phyloP scores from a whole-genome alignment of 1,140 invertebrate genomes.

The Chironomus tepperi region DNA sequence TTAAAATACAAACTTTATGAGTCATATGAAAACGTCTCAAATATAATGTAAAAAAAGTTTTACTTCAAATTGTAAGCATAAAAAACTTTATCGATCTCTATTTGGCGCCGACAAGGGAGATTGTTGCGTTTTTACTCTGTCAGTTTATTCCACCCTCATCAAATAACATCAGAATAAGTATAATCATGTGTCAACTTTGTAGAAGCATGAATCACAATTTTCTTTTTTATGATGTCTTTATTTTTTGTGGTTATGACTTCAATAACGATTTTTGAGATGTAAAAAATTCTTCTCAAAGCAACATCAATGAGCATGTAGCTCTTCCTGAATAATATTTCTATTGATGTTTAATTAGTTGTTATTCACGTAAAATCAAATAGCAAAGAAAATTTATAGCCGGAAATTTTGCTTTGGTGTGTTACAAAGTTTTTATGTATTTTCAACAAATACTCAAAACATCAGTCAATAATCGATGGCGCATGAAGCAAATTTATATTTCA shows the following conservation, averaged over 20 bases:
- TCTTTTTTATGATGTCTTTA: slow-evolving; percentile 10
- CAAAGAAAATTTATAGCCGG: background rate
- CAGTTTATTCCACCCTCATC: background rate
- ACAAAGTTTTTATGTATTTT: background rate
- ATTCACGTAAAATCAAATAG: background rate
- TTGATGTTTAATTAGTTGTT: too few species aligned
- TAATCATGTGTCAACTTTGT: background rate
- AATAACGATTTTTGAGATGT: background rate
- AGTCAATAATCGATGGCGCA: slow-evolving; percentile 5
- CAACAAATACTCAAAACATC: background rate
- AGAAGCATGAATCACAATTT: background rate
- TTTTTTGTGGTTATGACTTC: background rate
- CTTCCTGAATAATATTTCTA: too few species aligned
- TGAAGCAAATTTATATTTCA: slow-evolving; percentile 5
- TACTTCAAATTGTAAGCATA: background rate
- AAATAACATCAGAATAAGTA: background rate
- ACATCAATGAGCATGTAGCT: too few species aligned
- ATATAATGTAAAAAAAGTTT: background rate
- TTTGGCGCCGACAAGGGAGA: background rate
- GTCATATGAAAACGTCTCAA: background rate
- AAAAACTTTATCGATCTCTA: background rate
- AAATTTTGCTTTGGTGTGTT: background rate
- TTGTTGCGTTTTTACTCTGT: background rate
- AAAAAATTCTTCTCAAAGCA: too few species aligned
- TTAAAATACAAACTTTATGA: background rate